Evolutionary conservation across 2,797 vertebrate genomes (phyloP), one percentile per base, ranked within the genome.

Genomic region (Synaphobranchus kaupii): DNA sequence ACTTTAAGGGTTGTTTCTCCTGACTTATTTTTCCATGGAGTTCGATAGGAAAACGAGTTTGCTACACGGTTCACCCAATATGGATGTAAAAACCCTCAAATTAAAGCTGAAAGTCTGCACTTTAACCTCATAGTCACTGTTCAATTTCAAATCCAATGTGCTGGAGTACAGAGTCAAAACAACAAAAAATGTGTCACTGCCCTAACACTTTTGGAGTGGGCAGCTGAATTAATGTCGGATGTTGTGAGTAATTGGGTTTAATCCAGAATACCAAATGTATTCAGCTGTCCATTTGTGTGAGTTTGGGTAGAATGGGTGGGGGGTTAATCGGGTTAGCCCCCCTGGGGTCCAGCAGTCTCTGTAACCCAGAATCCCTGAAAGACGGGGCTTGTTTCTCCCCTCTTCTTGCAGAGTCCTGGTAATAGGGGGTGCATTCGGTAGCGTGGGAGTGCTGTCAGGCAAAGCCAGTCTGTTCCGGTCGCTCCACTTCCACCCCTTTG

Each of bases 221-320:
- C 68, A 71, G 17, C 80, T 44, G 52, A 58, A 34, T 25, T 56
- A 86, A 86, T 25, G 68, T 31, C 44, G 31, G 54, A 86, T 47
- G 34, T 86, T 15, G 8, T 13, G 34, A 80, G 39, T 63, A 50
- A 56, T 47, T 52, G 3, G 85, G 22, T 54, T 81, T 81, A 80
- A 86, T 86, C 52, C 22, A 25, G 44, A 81, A 86, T 39, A n/a
- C 25, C 54, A 60, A 73, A 78, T 81, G 78, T 48, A 50, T 81
- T 48, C 39, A 47, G 44, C 39, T 22, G 2, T 81, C 66, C 25
- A 50, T 47, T 48, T 58, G 44, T 80, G 85, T 22, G 28, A 71
- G 31, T 31, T 31, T n/a, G 68, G 3, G 68, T 4, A 15, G 1
- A 17, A 28, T 15, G 68, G 13, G 25, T 3, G 12, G 66, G 31